Conservation (phyloP, 2,888 invertebrate genomes). For the Acanthopleura granulata region DNA sequence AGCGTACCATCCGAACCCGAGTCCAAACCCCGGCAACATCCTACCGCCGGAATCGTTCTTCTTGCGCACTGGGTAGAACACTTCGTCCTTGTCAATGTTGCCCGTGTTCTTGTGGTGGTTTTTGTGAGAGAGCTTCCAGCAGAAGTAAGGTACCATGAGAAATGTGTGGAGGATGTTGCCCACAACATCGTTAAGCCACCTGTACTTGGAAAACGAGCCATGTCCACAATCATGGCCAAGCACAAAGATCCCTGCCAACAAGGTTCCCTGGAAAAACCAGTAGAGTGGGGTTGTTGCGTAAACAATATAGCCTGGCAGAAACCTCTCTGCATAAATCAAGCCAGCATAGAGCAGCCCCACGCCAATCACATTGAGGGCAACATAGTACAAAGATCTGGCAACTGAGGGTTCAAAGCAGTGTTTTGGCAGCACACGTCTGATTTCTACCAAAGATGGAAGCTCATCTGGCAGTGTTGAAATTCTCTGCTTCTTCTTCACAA, state of each 20-base stretch:
- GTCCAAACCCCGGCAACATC: conserved; percentile 40
- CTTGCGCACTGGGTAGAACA: conserved; percentile 60
- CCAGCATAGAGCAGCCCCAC: conserved; percentile 37
- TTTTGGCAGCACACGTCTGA: conserved; percentile 55
- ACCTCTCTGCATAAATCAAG: conserved; percentile 23
- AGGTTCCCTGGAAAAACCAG: conserved; percentile 61
- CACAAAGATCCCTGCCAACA: conserved; percentile 61
- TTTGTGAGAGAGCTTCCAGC: conserved; percentile 63
- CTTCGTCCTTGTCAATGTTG: conserved; percentile 65
- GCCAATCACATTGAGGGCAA: conserved; percentile 49
- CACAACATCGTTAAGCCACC: conserved; percentile 52
- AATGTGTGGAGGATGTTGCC: conserved; percentile 58
- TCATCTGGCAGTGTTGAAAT: conserved; percentile 29
- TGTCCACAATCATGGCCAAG: conserved; percentile 66
- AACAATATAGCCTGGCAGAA: conserved; percentile 27
- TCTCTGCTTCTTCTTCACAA: not conserved
- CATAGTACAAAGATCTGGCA: conserved; percentile 54
- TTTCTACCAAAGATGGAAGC: conserved; percentile 59
- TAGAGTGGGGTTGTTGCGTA: conserved; percentile 44
- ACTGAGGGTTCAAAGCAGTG: conserved; percentile 55
- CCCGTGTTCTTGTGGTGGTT: conserved; percentile 64
- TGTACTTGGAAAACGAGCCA: conserved; percentile 57
- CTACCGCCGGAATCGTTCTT: conserved; percentile 30
- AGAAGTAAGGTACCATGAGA: conserved; percentile 60
- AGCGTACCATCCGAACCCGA: conserved; percentile 58